Percentiles rank a stretch among this genome's conserved stretches.
phyloP scores from a whole-genome alignment of 2,797 vertebrate species.

The Cheirogaleus major region DNA sequence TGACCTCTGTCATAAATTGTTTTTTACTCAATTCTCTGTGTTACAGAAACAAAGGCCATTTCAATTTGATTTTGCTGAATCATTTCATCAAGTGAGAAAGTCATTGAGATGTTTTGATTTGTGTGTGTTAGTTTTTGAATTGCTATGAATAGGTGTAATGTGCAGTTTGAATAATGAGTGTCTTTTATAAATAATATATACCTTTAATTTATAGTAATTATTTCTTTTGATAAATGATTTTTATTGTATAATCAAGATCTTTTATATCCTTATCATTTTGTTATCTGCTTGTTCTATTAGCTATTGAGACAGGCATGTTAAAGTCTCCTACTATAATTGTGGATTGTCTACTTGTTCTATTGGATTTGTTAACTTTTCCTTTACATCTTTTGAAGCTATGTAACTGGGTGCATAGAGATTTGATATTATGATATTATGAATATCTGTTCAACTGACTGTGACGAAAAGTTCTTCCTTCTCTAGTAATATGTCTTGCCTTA shows the following conservation, averaged over 20 bases:
- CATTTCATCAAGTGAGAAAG: neutral
- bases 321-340: neutral
- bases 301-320: neutral
- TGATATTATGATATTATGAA: neutral
- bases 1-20: neutral
- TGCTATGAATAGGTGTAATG: neutral
- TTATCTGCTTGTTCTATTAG: neutral
- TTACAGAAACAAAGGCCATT: slow-evolving; percentile 37
- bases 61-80: neutral
- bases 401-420: neutral
- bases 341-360: neutral
- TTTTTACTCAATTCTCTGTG: neutral
- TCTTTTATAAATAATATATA: neutral
- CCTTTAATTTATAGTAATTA: neutral
- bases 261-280: neutral
- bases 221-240: neutral
- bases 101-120: neutral
- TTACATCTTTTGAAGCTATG: neutral
- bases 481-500: slow-evolving; percentile 10
- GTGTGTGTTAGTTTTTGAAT: neutral
- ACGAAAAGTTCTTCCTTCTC: neutral
- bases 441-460: neutral
- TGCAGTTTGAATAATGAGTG: neutral
- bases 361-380: neutral
- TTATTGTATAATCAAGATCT: neutral